These are phyloP conservation scores for Gymnorhina tibicen DNA, from an alignment of 2,113 vertebrate species.

Conservation along the genomic window DNA sequence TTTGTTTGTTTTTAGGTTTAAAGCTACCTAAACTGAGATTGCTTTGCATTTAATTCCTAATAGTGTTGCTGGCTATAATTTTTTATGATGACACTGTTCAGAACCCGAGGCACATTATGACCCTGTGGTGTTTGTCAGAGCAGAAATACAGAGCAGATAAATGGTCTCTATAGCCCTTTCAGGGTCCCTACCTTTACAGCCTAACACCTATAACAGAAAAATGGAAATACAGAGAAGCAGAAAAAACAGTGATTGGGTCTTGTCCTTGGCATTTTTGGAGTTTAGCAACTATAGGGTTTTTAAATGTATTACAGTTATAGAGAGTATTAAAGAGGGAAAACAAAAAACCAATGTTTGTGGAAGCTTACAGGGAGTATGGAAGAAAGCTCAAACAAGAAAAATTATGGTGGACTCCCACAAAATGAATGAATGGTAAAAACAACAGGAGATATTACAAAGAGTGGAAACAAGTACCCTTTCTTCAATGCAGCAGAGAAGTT, in stretches of 20 bases:
- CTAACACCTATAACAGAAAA: not conserved
- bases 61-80: not conserved
- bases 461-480: not conserved
- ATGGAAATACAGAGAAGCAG: not conserved
- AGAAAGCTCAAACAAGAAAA: not conserved
- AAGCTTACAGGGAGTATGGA: not conserved
- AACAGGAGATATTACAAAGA: not conserved
- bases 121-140: not conserved
- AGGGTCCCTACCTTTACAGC: not conserved
- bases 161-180: not conserved
- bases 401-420: not conserved
- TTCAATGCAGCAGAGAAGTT: not conserved
- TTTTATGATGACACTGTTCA: not conserved
- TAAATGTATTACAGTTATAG: not conserved
- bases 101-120: not conserved
- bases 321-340: not conserved
- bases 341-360: not conserved
- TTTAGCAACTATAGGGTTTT: not conserved
- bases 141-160: not conserved
- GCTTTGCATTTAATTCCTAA: not conserved
- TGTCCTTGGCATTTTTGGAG: not conserved
- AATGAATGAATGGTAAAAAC: not conserved
- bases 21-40: not conserved
- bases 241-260: not conserved
- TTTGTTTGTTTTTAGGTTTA: not conserved